Evolutionary conservation across 2,797 vertebrate genomes (phyloP), one percentile per base, ranked within the genome.

Genomic region (Pseudochirops cupreus): DNA sequence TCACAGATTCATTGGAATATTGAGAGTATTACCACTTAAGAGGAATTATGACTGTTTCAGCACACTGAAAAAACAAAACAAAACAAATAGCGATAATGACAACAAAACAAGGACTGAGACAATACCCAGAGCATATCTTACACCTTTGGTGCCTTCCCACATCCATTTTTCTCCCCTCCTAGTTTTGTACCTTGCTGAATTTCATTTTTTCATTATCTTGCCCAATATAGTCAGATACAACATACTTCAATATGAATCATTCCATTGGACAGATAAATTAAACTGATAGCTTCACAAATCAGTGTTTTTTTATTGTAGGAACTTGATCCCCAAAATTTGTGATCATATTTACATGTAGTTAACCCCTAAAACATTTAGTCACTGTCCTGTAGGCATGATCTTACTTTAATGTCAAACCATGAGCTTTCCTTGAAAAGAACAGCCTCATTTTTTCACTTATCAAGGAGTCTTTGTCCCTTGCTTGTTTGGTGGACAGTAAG

Each of bases 371-470:
- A 95, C 13, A 92, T 74, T 74, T 50, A 94, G 0, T 28, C 2
- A 13, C 7, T 94, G 1, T 90, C 3, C 18, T 95, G 13, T 10
- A 14, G 87, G 28, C 21, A 90, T 13, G 5, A 12, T 50, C 90
- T 53, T 90, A 67, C 53, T 2, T 58, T 56, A 31, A 92, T 14
- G 21, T 89, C 82, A 94, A 96, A 94, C 6, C 1, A 29, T 91
- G 0, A 31, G 0, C 57, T 21, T 94, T 39, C 46, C 5, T 93
- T 24, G 11, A 90, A 96, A 95, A 92, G 0, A 6, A 91, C 4
- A 59, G 33, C 90, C 93, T 92, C 91, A 56, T 95, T 93, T 97
- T 59, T 50, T 87, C n/a, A 87, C 74, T 87, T 46, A 46, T 87
- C 21, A 26, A 87, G 53, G 5, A 95, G 91, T 92, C 91, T 14